Evolutionary conservation across 2,888 invertebrate genomes (phyloP), one percentile per base, ranked within the genome.

Genomic region (Standfussiana lucernea): DNA sequence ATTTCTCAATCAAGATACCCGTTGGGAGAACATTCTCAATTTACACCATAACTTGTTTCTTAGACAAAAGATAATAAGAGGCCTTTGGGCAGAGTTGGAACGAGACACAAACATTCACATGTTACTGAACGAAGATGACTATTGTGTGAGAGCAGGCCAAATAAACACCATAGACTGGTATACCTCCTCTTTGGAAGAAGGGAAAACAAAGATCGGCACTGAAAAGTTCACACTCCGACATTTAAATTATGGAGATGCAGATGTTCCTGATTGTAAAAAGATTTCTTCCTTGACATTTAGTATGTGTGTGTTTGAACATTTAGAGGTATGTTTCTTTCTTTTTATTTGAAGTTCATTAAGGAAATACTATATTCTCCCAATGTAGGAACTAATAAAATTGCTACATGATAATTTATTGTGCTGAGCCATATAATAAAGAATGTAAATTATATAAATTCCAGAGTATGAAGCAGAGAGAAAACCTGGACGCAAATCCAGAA

Each of bases 1-100:
- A 6, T 97, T 98, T 89, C 93, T 98, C 89, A 98, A 98, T 81
- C 98, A 98, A 95, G 98, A 98, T 90, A 97, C 97, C 61, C 95
- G 98, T 40, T 97, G 97, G 91, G 96, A 97, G 70, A 97, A 97
- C 80, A 97, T 98, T 67, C 96, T 97, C 79, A 95, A 95, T 65
- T 92, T 98, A 62, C 97, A 98, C 90, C 95, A 97, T 88, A 97
- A 98, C 88, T 96, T 98, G 75, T 93, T 97, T 21, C 95, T 95
- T 8, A 97, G 97, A 73, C 98, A 98, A 91, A 95, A 96, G 70
- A 94, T 97, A 21, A 97, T 98, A 76, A 98, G 98, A 86, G 96
- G 95, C 67, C 93, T 97, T 83, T 97, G 97, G 97, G 90, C 94
- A 0, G 94, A 96, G 28, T 90, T 98, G 56, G 97, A 97, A 89